Evolutionary conservation across 2,888 invertebrate genomes (phyloP).

Genomic region (Furcula furcula): DNA sequence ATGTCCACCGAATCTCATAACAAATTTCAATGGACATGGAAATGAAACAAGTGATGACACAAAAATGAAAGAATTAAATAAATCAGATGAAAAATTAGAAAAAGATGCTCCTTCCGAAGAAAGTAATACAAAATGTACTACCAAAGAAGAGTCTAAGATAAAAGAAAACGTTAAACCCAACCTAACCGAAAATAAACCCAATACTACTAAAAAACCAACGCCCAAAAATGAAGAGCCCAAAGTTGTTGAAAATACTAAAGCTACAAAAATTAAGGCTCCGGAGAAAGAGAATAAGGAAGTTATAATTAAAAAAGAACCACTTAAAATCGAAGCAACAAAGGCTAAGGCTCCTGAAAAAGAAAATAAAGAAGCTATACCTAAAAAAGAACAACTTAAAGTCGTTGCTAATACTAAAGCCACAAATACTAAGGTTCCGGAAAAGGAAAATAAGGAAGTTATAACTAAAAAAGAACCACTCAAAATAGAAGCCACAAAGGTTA

Average conservation of each 20-base stretch:
- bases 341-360: slow-evolving; percentile 1
- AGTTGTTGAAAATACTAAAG: not conserved
- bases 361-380: too few relatives aligned
- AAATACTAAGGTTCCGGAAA: not conserved
- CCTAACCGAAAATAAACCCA: too few relatives aligned
- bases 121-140: slow-evolving; percentile 1
- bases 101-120: not conserved
- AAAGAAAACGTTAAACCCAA: too few relatives aligned
- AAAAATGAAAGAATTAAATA: too few relatives aligned
- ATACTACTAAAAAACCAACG: too few relatives aligned
- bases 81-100: slow-evolving; percentile 3
- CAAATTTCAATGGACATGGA: slow-evolving; percentile 27
- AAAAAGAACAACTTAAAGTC: not conserved
- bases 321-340: not conserved
- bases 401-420: not conserved
- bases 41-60: slow-evolving; percentile 2
- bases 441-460: not conserved
- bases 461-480: too few relatives aligned
- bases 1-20: slow-evolving; percentile 49
- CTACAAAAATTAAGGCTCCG: not conserved
- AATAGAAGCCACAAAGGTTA: too few relatives aligned
- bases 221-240: too few relatives aligned
- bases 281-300: not conserved
- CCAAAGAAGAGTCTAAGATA: not conserved
- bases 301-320: not conserved